A percentile compares a stretch with the other conserved stretches of the same genome.
These are phyloP conservation scores for Lathronympha strigana DNA, from an alignment of 2,888 invertebrate species.

Conservation along the genomic window DNA sequence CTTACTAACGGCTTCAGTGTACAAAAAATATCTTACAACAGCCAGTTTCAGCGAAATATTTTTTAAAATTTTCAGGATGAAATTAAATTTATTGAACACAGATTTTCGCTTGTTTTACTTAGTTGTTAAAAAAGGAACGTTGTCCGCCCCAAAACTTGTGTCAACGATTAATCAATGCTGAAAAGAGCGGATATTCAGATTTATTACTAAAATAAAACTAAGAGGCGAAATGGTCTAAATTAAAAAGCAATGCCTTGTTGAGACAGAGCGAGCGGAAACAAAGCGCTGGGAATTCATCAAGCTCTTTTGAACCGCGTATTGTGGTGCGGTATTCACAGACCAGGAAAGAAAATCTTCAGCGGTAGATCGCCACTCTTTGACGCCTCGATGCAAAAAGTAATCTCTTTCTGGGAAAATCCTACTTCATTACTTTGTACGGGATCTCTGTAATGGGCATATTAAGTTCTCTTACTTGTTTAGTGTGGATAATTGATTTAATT, in stretches of 20 bases:
- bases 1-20: slow-evolving; percentile 8
- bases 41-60: not conserved
- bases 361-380: slow-evolving; percentile 79
- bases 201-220: slow-evolving; percentile 75
- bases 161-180: slow-evolving; percentile 48
- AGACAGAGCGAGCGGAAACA: slow-evolving; percentile 79
- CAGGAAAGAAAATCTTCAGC: slow-evolving; percentile 77
- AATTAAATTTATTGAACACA: not conserved
- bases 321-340: slow-evolving; percentile 73
- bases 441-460: slow-evolving; percentile 61
- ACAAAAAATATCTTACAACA: not conserved
- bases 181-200: slow-evolving; percentile 66
- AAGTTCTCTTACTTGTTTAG: slow-evolving; percentile 75
- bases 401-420: slow-evolving; percentile 65
- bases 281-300: slow-evolving; percentile 81
- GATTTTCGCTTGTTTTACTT: not conserved
- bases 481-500: slow-evolving; percentile 55
- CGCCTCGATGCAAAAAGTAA: slow-evolving; percentile 74
- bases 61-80: not conserved
- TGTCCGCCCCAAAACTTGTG: slow-evolving; percentile 11
- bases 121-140: not conserved
- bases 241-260: slow-evolving; percentile 82
- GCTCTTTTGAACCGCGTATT: slow-evolving; percentile 80
- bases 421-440: slow-evolving; percentile 73
- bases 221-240: slow-evolving; percentile 78